These are phyloP conservation scores for Caenorhabditis becei DNA, from an alignment of 2,888 invertebrate species.

Conservation along the genomic window DNA sequence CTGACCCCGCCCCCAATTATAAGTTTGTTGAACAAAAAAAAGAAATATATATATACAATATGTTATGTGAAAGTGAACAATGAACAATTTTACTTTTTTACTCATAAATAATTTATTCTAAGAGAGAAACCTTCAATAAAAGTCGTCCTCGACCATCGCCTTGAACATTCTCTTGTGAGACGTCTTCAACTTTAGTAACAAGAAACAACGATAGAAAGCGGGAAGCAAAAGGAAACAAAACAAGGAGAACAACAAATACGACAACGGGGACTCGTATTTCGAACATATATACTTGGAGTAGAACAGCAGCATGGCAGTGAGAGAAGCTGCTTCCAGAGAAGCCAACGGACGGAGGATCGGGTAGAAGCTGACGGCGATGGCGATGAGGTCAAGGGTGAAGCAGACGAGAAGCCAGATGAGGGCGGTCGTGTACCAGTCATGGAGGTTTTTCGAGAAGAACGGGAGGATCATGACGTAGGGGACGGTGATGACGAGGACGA, in stretches of 20 bases:
- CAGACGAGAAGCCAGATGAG: conserved; percentile 35
- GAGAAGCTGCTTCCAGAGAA: conserved; percentile 34
- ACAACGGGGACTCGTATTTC: conserved; percentile 27
- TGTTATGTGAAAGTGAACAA: too few relatives aligned
- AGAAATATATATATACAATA: neutral
- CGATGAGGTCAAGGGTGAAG: conserved; percentile 39
- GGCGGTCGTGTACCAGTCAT: conserved; percentile 45
- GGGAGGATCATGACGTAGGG: conserved; percentile 42
- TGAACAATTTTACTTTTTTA: too few relatives aligned
- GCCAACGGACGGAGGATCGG: conserved; percentile 30
- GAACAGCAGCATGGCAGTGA: conserved; percentile 36
- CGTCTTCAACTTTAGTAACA: conserved; percentile 40
- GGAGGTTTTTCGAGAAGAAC: conserved; percentile 34
- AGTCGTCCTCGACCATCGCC: conserved; percentile 47
- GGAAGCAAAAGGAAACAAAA: conserved; percentile 30
- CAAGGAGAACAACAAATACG: conserved; percentile 11
- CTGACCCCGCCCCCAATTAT: neutral
- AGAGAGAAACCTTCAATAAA: too few relatives aligned
- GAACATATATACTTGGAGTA: conserved; percentile 38
- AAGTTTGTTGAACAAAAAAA: conserved; percentile 1
- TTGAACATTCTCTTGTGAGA: conserved; percentile 47
- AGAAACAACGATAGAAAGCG: conserved; percentile 43
- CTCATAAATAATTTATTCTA: neutral
- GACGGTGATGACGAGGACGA: conserved; percentile 39
- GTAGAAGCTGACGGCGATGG: conserved; percentile 35